Conservation (phyloP, 2,888 invertebrate species). For the Catonia carolina region DNA sequence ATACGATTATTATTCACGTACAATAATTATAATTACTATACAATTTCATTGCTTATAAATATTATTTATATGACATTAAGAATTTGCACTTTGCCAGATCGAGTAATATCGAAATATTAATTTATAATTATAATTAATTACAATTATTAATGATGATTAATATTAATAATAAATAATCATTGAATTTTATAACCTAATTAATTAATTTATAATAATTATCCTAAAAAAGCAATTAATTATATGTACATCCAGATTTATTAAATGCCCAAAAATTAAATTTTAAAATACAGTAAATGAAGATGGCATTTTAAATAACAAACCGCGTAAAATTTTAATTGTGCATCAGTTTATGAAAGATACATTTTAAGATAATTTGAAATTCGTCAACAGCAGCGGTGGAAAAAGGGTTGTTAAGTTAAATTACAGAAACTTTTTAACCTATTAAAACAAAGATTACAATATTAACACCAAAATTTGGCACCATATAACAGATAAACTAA, state of each 20-base stretch:
- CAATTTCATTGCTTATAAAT: neutral
- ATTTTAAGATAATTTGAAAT: no score
- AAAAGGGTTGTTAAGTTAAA: no score
- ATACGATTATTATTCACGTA: neutral
- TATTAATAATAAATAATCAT: slow-evolving; percentile 3
- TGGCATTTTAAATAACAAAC: no score
- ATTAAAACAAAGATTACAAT: no score
- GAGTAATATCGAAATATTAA: slow-evolving; percentile 1
- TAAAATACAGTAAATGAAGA: neutral
- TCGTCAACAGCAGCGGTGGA: no score
- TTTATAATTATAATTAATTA: neutral
- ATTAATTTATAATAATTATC: slow-evolving; percentile 8
- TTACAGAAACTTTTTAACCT: no score
- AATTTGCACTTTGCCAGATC: slow-evolving; percentile 8
- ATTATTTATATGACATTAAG: neutral
- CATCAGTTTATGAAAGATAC: no score
- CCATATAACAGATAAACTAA: no score
- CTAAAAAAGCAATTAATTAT: neutral
- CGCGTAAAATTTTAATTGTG: no score
- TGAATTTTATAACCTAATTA: neutral
- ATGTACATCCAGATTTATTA: neutral
- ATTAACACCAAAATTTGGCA: no score
- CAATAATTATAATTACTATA: neutral
- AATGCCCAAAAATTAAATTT: neutral
- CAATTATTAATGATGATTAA: neutral